Evolutionary conservation across 2,113 vertebrate genomes (phyloP), one percentile per base, ranked within the genome.

Genomic region (Hemibagrus wyckioides): DNA sequence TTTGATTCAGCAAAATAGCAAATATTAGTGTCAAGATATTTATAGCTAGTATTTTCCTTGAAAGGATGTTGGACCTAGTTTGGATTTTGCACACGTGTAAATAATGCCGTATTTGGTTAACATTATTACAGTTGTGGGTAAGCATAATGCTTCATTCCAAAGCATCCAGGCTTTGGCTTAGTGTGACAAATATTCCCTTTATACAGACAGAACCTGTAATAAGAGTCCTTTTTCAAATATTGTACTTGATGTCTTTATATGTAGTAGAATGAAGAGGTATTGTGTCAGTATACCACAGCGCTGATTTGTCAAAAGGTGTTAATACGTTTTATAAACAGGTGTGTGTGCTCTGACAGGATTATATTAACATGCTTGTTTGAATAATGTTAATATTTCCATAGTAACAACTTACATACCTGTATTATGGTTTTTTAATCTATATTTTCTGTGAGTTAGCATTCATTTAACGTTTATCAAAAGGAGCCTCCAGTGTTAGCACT

Each of bases 31-130:
- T 73, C 17, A 82, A 0, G 61, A 59, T 86, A 56, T 73, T 82
- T 82, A 41, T 50, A 80, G 57, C 19, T 39, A 21, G 13, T 52
- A 33, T 48, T 48, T 82, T 73, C 28, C 50, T 82, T 61, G 59
- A 81, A 81, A 85, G 77, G 83, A 63, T 52, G 23, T 71, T 52
- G 48, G 56, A 59, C 36, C 59, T n/a, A 25, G 50, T 77, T 48
- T 41, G 52, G n/a, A 19, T 7, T 33, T 52, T 65, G 44, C 7
- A n/a, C 17, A 8, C 30, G 25, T 67, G 23, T 86, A 65, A 44
- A 50, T 52, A 57, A 69, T 15, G 23, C 75, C 73, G 1, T 87
- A 77, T 54, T 77, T 84, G 82, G 44, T 79, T 48, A 52, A 44
- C 11, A 30, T 41, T 77, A 75, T 79, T 83, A 77, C 59, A 65